A percentile compares a stretch with the other conserved stretches of the same genome.
Conservation (phyloP, 2,888 invertebrate genomes). For the Sphinx pinastri region DNA sequence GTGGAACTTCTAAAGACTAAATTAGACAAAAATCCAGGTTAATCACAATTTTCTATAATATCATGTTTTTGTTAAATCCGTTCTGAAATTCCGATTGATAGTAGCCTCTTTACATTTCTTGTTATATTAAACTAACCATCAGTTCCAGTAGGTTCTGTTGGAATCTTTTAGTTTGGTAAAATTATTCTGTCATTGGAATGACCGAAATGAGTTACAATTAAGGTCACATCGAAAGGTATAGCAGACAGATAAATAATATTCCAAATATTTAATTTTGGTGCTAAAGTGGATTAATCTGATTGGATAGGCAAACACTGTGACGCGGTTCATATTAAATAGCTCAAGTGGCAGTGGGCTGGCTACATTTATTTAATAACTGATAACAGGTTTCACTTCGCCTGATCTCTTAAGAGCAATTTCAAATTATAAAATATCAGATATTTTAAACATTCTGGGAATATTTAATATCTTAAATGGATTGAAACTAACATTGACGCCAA, state of each 20-base stretch:
- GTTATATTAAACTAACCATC: too few species aligned
- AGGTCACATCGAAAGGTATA: not conserved
- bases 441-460: too few species aligned
- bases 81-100: too few species aligned
- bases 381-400: not conserved
- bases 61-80: not conserved
- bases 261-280: conserved; percentile 15
- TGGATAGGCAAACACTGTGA: conserved; percentile 9
- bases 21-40: not conserved
- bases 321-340: not conserved
- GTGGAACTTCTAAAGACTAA: conserved; percentile 13
- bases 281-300: conserved; percentile 18
- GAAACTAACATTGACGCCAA: too few species aligned
- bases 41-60: not conserved
- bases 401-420: too few species aligned
- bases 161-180: too few species aligned
- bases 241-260: conserved; percentile 16
- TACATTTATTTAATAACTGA: conserved; percentile 7
- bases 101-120: too few species aligned
- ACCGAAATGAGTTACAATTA: not conserved
- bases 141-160: too few species aligned
- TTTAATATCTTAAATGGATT: too few species aligned
- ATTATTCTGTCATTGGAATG: too few species aligned
- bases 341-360: conserved; percentile 11
- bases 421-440: too few species aligned